Base-by-base conservation (phyloP, 2,797 vertebrate species). In the Xenops minutus region DNA sequence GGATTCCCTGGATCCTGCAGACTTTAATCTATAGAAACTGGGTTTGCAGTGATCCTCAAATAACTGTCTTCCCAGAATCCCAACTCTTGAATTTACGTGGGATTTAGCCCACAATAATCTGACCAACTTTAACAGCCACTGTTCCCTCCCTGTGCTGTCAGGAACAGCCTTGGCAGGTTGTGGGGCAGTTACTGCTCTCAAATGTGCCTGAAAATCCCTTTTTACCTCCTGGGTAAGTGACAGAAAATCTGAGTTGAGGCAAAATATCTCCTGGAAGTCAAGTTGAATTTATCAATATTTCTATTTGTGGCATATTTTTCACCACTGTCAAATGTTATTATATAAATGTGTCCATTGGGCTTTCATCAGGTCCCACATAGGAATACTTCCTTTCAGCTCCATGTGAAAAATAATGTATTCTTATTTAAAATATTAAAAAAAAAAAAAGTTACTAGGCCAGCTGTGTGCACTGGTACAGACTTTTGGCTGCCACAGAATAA, bases 21-120 rank as follows among this genome's bases (percentile, higher is more conserved):
- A 8, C 59, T 64, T 59, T 54, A 1, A 24, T n/a, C 62, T 46
- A 14, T 17, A 19, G 22, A n/a, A 59, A 2, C 34, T 73, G 51
- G 3, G 2, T 43, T 64, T 81, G 32, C 67, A 30, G 23, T 14
- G 46, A 21, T 56, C 52, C 71, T 82, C 24, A 22, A 24, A 6
- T 29, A 54, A 36, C n/a, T 63, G 27, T 41, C 58, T 43, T 37
- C 71, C 76, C 54, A 44, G 55, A 14, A 37, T 36, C 48, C 14
- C 26, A 66, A 6, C 22, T 9, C 1, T 0, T 24, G 24, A 46
- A 37, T 82, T 76, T 39, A 12, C 3, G 0, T 30, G 55, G n/a
- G 19, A 29, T 80, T 87, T 74, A 75, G 46, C 52, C 43, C 48
- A 20, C 43, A 5, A 13, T 54, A 19, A 43, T 6, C 24, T 29